Conservation (phyloP, 1,140 invertebrate species). For the Palaemon carinicauda region DNA sequence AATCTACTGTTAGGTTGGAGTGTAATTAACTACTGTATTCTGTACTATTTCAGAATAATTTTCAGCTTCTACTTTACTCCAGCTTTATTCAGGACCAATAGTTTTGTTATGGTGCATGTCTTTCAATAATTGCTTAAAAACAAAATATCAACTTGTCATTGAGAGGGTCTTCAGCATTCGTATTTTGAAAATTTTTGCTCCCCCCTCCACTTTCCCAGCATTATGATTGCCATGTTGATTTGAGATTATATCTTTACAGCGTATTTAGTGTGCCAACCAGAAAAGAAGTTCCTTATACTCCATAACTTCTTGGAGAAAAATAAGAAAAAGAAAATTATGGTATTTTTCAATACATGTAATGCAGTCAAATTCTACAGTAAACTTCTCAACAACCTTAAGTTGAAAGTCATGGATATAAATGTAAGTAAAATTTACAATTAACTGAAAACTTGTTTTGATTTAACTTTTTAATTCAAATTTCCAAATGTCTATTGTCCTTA, state of each 20-base stretch:
- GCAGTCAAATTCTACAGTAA: not conserved
- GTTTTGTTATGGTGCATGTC: too few species aligned
- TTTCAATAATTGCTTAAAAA: too few species aligned
- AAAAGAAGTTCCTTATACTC: slow-evolving; percentile 79
- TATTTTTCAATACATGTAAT: slow-evolving; percentile 4
- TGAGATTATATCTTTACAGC: not conserved
- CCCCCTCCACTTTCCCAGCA: too few species aligned
- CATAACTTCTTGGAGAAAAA: not conserved
- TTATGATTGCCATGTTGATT: not conserved
- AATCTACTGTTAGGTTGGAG: too few species aligned
- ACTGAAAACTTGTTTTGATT: too few species aligned
- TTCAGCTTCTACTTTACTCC: too few species aligned
- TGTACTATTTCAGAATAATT: too few species aligned
- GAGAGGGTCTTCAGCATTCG: not conserved
- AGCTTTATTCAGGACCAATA: too few species aligned
- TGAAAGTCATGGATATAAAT: not conserved
- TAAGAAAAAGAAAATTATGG: not conserved
- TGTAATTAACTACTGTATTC: too few species aligned
- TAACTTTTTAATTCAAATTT: too few species aligned
- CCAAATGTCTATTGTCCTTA: too few species aligned
- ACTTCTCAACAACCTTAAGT: not conserved
- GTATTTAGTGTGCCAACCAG: slow-evolving; percentile 92
- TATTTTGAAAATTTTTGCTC: not conserved
- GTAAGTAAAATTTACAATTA: too few species aligned
- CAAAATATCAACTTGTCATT: not conserved